Conservation (phyloP, 2,797 vertebrate species). For the Tokudaia muenninki region DNA sequence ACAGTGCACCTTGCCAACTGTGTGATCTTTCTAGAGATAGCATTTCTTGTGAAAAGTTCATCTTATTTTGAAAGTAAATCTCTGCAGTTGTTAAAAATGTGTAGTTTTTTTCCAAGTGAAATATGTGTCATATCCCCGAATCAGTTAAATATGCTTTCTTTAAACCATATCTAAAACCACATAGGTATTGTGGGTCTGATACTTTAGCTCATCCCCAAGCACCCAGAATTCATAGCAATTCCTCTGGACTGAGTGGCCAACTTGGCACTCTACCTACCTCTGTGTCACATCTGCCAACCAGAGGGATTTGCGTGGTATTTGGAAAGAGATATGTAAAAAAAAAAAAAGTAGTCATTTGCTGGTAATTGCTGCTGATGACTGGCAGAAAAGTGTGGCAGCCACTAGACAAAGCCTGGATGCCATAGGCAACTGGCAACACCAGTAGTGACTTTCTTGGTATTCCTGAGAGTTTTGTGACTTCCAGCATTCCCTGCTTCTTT, state of each 20-base stretch:
- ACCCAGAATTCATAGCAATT: background rate
- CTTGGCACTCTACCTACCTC: background rate
- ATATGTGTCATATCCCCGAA: background rate
- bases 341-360: conserved; percentile 3
- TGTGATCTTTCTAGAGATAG: conserved; percentile 46
- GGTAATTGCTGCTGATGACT: background rate
- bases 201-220: background rate
- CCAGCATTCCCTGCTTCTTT: background rate
- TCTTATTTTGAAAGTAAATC: conserved; percentile 51
- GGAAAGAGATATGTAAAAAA: background rate
- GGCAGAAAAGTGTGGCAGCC: background rate
- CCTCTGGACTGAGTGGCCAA: background rate
- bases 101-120: conserved; percentile 33
- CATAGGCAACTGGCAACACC: background rate
- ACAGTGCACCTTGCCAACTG: background rate
- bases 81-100: conserved; percentile 61
- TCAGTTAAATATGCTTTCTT: conserved; percentile 40
- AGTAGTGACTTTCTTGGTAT: background rate
- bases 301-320: background rate
- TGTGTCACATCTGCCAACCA: background rate
- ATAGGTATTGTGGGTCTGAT: background rate
- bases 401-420: background rate
- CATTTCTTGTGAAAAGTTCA: conserved; percentile 6
- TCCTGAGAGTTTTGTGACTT: background rate
- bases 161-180: conserved; percentile 50